phyloP scores from a whole-genome alignment of 1,140 invertebrate species.

The Conopomorpha cramerella region DNA sequence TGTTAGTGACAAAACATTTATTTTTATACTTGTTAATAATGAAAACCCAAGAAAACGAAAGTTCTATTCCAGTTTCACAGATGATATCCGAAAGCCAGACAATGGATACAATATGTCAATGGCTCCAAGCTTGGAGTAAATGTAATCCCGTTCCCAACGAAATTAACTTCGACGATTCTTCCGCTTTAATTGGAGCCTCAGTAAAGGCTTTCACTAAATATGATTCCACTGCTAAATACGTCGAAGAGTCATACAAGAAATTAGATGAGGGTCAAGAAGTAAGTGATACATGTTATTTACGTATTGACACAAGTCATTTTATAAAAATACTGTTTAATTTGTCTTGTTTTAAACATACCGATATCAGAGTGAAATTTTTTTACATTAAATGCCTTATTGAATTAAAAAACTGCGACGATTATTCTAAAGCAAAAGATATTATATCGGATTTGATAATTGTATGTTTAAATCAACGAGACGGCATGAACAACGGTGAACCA shows the following conservation, averaged over 20 bases:
- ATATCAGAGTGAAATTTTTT: conserved; percentile 1
- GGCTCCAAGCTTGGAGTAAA: background rate
- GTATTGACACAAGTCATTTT: conserved; percentile 2
- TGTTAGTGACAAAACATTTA: background rate
- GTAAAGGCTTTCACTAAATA: background rate
- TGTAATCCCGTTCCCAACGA: background rate
- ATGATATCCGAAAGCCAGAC: conserved; percentile 2
- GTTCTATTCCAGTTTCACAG: background rate
- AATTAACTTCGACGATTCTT: background rate
- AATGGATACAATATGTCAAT: background rate
- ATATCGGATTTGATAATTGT: background rate
- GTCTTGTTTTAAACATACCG: background rate
- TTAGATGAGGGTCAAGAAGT: background rate
- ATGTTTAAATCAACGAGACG: no score
- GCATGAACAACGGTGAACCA: no score
- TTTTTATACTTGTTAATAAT: background rate
- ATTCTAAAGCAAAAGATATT: background rate
- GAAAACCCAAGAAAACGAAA: no score
- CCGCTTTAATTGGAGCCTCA: conserved; percentile 1
- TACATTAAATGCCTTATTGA: background rate
- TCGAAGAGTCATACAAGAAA: background rate
- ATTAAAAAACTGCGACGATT: background rate
- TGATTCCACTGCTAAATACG: background rate
- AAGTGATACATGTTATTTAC: background rate
- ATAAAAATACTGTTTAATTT: conserved; percentile 1